Conservation (phyloP, 2,888 invertebrate species). For the Diloba caeruleocephala region DNA sequence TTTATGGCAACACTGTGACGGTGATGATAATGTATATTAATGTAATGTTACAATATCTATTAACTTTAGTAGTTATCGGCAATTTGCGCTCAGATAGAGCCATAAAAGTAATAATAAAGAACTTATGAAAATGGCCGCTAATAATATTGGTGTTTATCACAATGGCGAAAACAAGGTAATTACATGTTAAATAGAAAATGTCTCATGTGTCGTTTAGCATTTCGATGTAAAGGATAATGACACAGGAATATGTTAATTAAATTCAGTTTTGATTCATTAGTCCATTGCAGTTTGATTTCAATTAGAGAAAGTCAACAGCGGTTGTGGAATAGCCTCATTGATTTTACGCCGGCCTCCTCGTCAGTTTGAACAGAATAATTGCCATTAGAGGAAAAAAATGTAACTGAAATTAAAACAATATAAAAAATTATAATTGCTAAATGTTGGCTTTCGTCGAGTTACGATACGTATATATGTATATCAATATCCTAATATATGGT, state of each 20-base stretch:
- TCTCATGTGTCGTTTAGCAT: constrained; percentile 14
- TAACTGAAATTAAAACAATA: background rate
- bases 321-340: constrained; percentile 65
- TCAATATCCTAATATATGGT: background rate
- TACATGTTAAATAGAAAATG: constrained; percentile 21
- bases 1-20: constrained; percentile 40
- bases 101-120: constrained; percentile 63
- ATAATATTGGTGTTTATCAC: constrained; percentile 49
- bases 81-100: constrained; percentile 64
- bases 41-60: constrained; percentile 60
- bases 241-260: constrained; percentile 49
- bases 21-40: constrained; percentile 54
- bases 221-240: constrained; percentile 22
- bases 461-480: background rate
- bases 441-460: background rate
- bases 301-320: constrained; percentile 80
- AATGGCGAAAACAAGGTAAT: constrained; percentile 65
- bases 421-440: background rate
- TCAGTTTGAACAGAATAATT: constrained; percentile 55
- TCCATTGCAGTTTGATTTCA: constrained; percentile 78
- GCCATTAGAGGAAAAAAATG: constrained; percentile 17
- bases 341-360: constrained; percentile 61
- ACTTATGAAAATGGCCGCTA: constrained; percentile 55
- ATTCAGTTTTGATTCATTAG: constrained; percentile 69
- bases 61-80: constrained; percentile 65